Evolutionary conservation across 2,888 invertebrate species (phyloP).

Genomic region (Polydrusus pterygomalis): DNA sequence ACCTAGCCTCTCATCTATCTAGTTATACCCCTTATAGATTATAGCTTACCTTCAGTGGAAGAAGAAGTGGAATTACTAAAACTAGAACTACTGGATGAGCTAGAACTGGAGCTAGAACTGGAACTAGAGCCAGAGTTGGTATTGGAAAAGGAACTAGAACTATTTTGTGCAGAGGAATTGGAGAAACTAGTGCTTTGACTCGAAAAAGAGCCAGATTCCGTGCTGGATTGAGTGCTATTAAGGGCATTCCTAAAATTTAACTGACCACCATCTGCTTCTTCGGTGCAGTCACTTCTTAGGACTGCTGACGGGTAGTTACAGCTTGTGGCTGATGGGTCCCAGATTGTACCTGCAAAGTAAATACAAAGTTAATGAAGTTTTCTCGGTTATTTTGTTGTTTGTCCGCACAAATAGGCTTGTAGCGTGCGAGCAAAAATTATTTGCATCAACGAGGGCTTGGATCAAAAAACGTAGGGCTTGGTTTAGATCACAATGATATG

Average conservation of each 20-base stretch:
- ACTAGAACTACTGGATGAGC: conserved; percentile 54
- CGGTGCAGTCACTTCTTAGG: conserved; percentile 71
- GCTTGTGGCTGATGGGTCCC: conserved; percentile 80
- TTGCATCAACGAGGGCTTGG: no score
- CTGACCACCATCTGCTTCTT: conserved; percentile 58
- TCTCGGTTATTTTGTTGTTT: no score
- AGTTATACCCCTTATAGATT: not conserved
- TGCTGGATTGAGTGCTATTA: conserved; percentile 42
- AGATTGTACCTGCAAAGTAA: conserved; percentile 78
- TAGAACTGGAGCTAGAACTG: conserved; percentile 54
- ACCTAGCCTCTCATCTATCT: conserved; percentile 4
- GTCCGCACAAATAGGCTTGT: no score
- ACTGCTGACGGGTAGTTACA: conserved; percentile 84
- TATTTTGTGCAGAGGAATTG: conserved; percentile 55
- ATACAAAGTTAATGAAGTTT: no score
- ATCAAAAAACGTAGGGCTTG: no score
- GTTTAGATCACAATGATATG: no score
- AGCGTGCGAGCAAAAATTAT: no score
- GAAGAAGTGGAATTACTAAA: conserved; percentile 52
- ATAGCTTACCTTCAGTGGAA: conserved; percentile 19
- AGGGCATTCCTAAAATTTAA: conserved; percentile 44
- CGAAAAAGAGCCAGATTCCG: conserved; percentile 24
- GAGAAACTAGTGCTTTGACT: conserved; percentile 50
- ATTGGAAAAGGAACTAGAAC: conserved; percentile 52
- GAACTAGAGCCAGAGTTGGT: conserved; percentile 47